phyloP scores from a whole-genome alignment of 2,888 invertebrate species.

The Microplitis manilae region DNA sequence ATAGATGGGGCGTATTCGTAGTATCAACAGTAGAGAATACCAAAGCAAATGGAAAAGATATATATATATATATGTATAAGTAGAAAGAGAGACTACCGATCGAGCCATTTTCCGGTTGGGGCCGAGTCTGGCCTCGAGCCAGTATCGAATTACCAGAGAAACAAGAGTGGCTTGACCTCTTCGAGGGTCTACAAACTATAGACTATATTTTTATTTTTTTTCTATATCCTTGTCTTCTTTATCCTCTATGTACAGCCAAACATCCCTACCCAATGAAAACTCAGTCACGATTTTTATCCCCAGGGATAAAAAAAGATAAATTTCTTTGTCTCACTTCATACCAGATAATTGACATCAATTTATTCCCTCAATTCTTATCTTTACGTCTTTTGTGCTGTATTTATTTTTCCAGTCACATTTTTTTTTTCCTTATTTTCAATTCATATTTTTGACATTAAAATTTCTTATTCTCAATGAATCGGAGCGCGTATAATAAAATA shows the following conservation, averaged over 20 bases:
- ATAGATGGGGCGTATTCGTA: conserved; percentile 17
- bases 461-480: too few species aligned
- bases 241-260: background rate
- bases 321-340: background rate
- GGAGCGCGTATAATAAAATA: too few species aligned
- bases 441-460: too few species aligned
- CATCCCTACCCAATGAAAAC: background rate
- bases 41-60: background rate
- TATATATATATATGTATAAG: conserved; percentile 6
- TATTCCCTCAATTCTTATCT: background rate
- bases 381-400: background rate
- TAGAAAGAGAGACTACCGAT: conserved; percentile 24
- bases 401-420: too few species aligned
- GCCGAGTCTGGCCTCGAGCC: conserved; percentile 54
- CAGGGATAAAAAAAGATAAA: background rate
- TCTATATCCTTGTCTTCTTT: conserved; percentile 12
- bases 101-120: conserved; percentile 55
- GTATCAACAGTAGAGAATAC: conserved; percentile 7
- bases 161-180: conserved; percentile 46
- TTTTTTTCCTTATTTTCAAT: too few species aligned
- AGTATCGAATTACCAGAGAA: conserved; percentile 59
- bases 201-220: conserved; percentile 10
- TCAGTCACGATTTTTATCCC: conserved; percentile 15
- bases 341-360: background rate
- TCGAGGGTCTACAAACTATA: conserved; percentile 36